Base-by-base conservation (phyloP, 1,140 invertebrate species). In the Eriocheir sinensis region DNA sequence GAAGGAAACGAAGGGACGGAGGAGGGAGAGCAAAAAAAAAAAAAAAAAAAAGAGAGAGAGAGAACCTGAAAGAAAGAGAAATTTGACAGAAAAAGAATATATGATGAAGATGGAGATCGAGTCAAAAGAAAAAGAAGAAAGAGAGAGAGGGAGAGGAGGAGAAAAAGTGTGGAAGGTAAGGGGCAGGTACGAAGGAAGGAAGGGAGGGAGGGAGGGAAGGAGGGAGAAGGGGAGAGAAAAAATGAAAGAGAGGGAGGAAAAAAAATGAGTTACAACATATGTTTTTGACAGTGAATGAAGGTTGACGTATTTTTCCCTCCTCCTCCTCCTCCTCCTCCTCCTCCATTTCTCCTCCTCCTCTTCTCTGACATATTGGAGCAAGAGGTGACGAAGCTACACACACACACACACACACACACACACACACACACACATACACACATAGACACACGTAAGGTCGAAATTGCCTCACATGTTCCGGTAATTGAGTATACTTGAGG, bases 401-500 rank as follows among this genome's bases (percentile, higher is more conserved):
- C 17, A 72, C 60, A 72, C 60, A 72, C 60, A 72, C 60, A 72
- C 60, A 72, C 60, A 72, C 60, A 72, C 60, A 72, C 60, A 72
- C 60, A 72, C 60, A 72, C 60, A 72, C 60, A 72, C 60, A 72
- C 60, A 72, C 60, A 72, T n/a, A 72, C 60, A 72, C 60, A 72
- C 60, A 72, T n/a, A 72, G 21, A 72, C 60, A 72, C 60, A 72
- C 60, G n/a, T 8, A 21, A 27, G n/a, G 6, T n/a, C 21, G 27
- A 27, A 72, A 27, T n/a, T n/a, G 0, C 21, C 21, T 72, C 60
- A 72, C 27, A 72, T 72, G 60, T 72, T n/a, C 27, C 27, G 21
- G 17, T 72, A 72, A 72, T 72, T 72, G 60, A 72, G 60, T n/a
- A 72, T 72, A 6, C 60, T 12, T 72, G 60, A n/a, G 60, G 60